These are phyloP conservation scores for Bradypus variegatus DNA, from an alignment of 2,797 vertebrate genomes.

Conservation along the genomic window DNA sequence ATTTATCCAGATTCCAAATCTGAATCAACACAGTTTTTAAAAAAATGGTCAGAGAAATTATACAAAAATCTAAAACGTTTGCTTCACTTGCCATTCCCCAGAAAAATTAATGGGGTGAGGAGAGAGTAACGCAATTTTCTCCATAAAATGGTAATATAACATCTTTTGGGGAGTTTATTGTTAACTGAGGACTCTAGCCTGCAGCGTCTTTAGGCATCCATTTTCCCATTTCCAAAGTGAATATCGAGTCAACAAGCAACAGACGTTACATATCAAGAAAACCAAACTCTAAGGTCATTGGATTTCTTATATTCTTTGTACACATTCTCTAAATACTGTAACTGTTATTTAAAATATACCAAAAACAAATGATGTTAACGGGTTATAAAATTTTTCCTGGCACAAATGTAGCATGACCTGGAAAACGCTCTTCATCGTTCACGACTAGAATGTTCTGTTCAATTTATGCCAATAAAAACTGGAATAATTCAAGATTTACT, in stretches of 20 bases:
- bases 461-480: slow-evolving; percentile 34
- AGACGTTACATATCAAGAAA: neutral
- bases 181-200: neutral
- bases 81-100: neutral
- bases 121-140: neutral
- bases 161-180: no score
- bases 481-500: slow-evolving; percentile 23
- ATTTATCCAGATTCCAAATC: slow-evolving; percentile 1
- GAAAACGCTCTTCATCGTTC: slow-evolving; percentile 48
- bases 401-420: neutral
- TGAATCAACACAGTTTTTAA: neutral
- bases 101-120: neutral
- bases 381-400: slow-evolving; percentile 27
- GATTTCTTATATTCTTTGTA: slow-evolving; percentile 23
- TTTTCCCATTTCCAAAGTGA: slow-evolving; percentile 15
- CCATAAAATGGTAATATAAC: neutral
- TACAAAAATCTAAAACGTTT: neutral
- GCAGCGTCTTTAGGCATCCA: neutral
- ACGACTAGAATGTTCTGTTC: slow-evolving; percentile 21
- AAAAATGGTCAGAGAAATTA: neutral
- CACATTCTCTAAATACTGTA: slow-evolving; percentile 23
- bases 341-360: slow-evolving; percentile 3
- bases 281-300: neutral
- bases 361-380: slow-evolving; percentile 15
- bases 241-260: slow-evolving; percentile 27